Conservation (phyloP, 2,797 vertebrate species). For the Gallinago stenura region DNA sequence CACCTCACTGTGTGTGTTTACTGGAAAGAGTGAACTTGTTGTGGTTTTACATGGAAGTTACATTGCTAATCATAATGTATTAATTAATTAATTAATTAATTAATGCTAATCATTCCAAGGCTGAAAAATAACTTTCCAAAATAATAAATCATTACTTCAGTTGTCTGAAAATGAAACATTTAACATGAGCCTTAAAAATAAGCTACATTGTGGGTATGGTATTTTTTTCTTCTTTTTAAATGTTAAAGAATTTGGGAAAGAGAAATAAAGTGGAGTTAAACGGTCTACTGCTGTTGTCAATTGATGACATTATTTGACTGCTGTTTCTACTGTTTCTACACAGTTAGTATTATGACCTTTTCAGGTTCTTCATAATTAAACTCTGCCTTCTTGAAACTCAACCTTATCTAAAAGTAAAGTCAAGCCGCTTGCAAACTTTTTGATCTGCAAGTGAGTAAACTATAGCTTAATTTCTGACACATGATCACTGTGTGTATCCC, state of each 20-base stretch:
- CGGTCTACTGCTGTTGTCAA: background rate
- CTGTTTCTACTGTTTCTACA: background rate
- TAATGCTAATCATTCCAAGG: background rate
- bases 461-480: background rate
- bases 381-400: background rate
- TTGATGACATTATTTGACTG: background rate
- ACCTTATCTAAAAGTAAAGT: background rate
- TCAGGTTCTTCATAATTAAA: background rate
- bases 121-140: background rate
- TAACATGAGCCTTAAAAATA: background rate
- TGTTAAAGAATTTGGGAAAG: background rate
- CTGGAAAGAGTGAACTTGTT: background rate
- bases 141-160: background rate
- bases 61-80: background rate
- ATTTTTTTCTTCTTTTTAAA: background rate
- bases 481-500: background rate
- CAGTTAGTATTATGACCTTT: background rate
- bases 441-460: background rate
- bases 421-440: background rate
- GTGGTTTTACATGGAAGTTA: background rate
- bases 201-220: background rate
- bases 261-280: background rate
- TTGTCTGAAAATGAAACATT: background rate
- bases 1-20: background rate
- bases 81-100: too few relatives aligned